Conservation (phyloP, 2,797 vertebrate species). For the Premnoplex brunnescens region DNA sequence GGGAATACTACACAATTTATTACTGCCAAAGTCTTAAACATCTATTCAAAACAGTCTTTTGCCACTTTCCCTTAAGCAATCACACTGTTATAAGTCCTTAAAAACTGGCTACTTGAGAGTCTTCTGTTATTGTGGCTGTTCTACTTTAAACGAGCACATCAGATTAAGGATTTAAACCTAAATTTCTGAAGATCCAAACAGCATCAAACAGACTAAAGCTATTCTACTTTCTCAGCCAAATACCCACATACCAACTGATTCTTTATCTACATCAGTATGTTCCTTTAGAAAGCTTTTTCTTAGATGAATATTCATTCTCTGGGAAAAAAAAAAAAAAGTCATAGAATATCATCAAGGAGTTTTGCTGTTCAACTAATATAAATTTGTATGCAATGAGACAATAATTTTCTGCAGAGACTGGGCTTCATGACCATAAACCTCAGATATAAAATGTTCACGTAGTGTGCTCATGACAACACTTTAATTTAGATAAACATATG, state of each 20-base stretch:
- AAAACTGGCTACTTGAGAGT: neutral
- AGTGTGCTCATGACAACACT: neutral
- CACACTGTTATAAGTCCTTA: neutral
- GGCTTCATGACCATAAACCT: neutral
- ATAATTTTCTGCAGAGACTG: neutral
- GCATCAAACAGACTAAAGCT: neutral
- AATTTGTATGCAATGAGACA: neutral
- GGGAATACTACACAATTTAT: neutral
- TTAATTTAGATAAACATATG: neutral
- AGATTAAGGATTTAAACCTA: neutral
- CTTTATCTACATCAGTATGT: neutral
- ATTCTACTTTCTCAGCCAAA: neutral
- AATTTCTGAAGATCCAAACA: neutral
- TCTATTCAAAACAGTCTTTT: neutral
- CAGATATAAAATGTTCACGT: neutral
- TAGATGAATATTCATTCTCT: neutral
- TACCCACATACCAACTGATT: neutral
- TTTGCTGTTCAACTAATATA: neutral
- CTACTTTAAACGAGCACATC: neutral
- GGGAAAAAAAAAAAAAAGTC: rapidly evolving
- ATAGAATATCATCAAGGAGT: neutral
- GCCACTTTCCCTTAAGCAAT: neutral
- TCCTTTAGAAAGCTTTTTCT: neutral
- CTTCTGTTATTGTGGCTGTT: neutral
- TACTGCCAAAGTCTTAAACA: neutral